phyloP scores from a whole-genome alignment of 2,888 invertebrate genomes.

The Criorhina ranunculi region DNA sequence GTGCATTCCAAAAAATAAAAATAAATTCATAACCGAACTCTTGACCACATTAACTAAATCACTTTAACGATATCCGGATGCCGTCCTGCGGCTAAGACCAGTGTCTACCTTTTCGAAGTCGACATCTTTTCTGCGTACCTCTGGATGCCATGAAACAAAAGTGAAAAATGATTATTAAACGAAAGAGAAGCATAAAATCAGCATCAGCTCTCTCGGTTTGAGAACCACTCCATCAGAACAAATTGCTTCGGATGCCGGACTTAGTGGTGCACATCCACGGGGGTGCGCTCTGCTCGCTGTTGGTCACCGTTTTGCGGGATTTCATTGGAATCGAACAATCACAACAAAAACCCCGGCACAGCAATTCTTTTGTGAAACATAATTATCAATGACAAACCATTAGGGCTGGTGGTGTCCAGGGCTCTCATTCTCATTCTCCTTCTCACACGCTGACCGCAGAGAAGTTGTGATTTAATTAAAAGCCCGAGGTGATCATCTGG shows the following conservation, averaged over 20 bases:
- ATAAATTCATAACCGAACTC: conserved; percentile 70
- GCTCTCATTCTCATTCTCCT: no score
- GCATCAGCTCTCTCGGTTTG: conserved; percentile 54
- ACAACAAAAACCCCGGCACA: conserved; percentile 48
- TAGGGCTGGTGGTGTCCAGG: conserved; percentile 21
- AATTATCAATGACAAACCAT: conserved; percentile 65
- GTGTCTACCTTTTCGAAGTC: conserved; percentile 1
- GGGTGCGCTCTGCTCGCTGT: conserved; percentile 43
- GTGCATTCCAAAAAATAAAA: neutral
- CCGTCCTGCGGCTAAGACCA: conserved; percentile 62
- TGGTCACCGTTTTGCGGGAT: conserved; percentile 55
- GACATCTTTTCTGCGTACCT: neutral
- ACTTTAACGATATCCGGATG: conserved; percentile 72
- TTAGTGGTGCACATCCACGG: conserved; percentile 29
- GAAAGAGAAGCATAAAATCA: conserved; percentile 50
- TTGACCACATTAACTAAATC: conserved; percentile 73
- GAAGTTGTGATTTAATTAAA: conserved; percentile 33
- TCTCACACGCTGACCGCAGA: conserved; percentile 7
- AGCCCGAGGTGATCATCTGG: neutral
- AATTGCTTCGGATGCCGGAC: conserved; percentile 46
- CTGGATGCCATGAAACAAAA: conserved; percentile 25
- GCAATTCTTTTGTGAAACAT: conserved; percentile 40
- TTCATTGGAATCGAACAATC: conserved; percentile 49
- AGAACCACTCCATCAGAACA: conserved; percentile 50
- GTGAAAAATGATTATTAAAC: conserved; percentile 63